Percentiles rank a stretch among this genome's conserved stretches.
phyloP scores from a whole-genome alignment of 2,113 vertebrate genomes.

The Sinocyclocheilus anophthalmus region DNA sequence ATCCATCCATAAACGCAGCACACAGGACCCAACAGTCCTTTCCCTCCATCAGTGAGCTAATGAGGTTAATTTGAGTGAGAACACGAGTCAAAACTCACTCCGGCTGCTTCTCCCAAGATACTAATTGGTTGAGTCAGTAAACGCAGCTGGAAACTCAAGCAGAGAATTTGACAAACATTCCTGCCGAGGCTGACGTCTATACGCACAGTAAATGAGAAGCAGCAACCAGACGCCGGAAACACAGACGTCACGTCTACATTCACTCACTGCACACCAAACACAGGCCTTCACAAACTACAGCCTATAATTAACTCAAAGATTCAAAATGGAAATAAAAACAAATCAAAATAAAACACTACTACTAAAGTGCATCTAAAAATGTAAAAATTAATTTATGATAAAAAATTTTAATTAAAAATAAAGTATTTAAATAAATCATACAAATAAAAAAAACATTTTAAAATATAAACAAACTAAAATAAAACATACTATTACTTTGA shows the following conservation, averaged over 20 bases:
- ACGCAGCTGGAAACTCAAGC: constrained; percentile 43
- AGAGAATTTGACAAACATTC: constrained; percentile 9
- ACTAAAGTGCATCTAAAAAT: too few species aligned
- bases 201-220: background rate
- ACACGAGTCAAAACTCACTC: constrained; percentile 28
- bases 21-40: background rate
- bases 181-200: background rate
- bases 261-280: background rate
- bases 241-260: too few species aligned
- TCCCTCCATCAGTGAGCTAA: constrained; percentile 36
- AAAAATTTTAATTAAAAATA: too few species aligned
- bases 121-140: constrained; percentile 46
- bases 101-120: constrained; percentile 18
- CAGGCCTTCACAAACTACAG: background rate
- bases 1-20: background rate
- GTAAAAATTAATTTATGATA: too few species aligned
- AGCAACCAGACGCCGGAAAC: background rate
- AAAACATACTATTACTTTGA: too few species aligned
- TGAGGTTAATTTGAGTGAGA: constrained; percentile 25
- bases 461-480: too few species aligned
- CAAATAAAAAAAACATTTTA: too few species aligned
- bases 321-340: too few species aligned
- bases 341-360: too few species aligned
- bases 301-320: too few species aligned
- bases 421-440: too few species aligned